Evolutionary conservation across 2,797 vertebrate genomes (phyloP).

Genomic region (Jordanella pulchra): DNA sequence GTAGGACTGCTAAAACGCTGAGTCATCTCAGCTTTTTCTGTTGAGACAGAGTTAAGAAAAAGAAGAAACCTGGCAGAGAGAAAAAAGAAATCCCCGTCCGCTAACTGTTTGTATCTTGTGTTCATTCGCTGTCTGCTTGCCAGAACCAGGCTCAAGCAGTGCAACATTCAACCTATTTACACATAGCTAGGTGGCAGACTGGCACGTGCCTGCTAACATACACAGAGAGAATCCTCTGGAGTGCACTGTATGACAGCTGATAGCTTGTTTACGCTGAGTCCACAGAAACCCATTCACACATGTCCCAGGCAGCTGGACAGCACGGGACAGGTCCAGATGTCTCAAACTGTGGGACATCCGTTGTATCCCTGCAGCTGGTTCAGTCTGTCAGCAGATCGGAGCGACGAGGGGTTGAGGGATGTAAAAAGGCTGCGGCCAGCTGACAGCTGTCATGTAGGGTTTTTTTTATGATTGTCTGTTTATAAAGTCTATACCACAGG

Average conservation of each 20-base stretch:
- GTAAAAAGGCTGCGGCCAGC: constrained; percentile 6
- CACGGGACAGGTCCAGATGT: constrained; percentile 68
- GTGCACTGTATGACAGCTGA: constrained; percentile 56
- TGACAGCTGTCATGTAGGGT: constrained; percentile 65
- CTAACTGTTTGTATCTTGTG: constrained; percentile 72
- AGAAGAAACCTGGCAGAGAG: constrained; percentile 9
- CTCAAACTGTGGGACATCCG: constrained; percentile 56
- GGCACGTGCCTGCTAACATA: constrained; percentile 48
- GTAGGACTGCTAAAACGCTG: not conserved
- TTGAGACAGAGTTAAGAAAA: constrained; percentile 3
- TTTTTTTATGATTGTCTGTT: constrained; percentile 45
- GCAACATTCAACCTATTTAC: constrained; percentile 59
- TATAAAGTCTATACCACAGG: constrained; percentile 21
- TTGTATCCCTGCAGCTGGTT: constrained; percentile 36
- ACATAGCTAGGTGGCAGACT: constrained; percentile 41
- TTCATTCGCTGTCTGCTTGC: constrained; percentile 56
- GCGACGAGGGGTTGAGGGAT: not conserved
- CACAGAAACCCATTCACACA: constrained; percentile 60
- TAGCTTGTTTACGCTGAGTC: constrained; percentile 73
- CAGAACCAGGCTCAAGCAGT: constrained; percentile 22
- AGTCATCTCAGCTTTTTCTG: constrained; percentile 13
- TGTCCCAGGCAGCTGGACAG: constrained; percentile 50
- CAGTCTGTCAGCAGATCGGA: constrained; percentile 58
- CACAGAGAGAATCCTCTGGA: constrained; percentile 69
- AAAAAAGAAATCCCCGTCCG: constrained; percentile 62